Evolutionary conservation across 2,888 invertebrate genomes (phyloP).

Genomic region (Thera britannica): DNA sequence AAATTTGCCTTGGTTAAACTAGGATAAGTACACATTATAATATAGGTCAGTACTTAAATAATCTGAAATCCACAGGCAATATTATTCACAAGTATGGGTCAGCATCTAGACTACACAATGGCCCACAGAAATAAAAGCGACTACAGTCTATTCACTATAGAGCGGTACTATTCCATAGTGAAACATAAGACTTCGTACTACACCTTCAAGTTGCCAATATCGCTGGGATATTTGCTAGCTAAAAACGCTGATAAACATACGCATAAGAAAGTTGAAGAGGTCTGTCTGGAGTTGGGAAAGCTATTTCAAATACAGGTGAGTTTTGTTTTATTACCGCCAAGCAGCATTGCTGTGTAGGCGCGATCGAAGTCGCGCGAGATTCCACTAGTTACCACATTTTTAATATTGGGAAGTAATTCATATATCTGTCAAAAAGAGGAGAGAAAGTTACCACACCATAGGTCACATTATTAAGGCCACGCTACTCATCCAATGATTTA

Average conservation of each 20-base stretch:
- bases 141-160: constrained; percentile 88
- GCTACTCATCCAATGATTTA: neutral
- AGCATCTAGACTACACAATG: constrained; percentile 90
- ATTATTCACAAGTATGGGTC: constrained; percentile 90
- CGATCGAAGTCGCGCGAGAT: too few species aligned
- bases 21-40: too few species aligned
- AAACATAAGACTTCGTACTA: constrained; percentile 96
- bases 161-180: constrained; percentile 92
- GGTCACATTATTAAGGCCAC: neutral
- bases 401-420: neutral
- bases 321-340: neutral
- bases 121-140: constrained; percentile 66
- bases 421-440: neutral
- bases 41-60: neutral
- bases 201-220: constrained; percentile 94
- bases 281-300: constrained; percentile 94
- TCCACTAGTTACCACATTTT: neutral
- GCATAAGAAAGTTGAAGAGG: constrained; percentile 89
- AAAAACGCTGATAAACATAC: constrained; percentile 87
- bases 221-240: constrained; percentile 92
- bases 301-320: constrained; percentile 95
- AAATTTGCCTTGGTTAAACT: too few species aligned
- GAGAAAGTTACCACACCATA: constrained; percentile 6
- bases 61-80: constrained; percentile 54
- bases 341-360: too few species aligned